These are phyloP conservation scores for Fopius arisanus DNA, from an alignment of 1,140 invertebrate genomes.

Conservation along the genomic window DNA sequence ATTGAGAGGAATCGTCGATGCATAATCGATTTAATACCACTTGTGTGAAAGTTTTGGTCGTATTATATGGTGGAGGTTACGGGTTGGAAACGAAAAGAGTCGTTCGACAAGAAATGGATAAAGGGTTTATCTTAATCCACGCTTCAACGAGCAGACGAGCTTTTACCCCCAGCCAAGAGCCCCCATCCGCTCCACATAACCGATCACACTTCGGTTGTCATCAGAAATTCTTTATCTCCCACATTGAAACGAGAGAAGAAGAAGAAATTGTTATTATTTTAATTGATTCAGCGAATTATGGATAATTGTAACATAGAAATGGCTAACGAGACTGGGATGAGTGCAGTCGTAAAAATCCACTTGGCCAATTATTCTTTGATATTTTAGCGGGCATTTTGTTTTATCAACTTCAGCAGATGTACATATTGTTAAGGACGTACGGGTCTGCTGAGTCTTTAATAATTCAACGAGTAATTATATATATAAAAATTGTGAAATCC, in stretches of 20 bases:
- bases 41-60: neutral
- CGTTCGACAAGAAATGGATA: constrained; percentile 61
- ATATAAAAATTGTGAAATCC: constrained; percentile 12
- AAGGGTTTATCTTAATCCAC: constrained; percentile 66
- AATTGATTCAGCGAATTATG: constrained; percentile 18
- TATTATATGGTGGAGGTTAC: constrained; percentile 1
- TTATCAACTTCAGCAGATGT: constrained; percentile 15
- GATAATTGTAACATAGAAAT: neutral
- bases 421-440: constrained; percentile 34
- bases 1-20: too few species aligned
- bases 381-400: constrained; percentile 18
- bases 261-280: constrained; percentile 42
- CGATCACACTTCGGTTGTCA: constrained; percentile 59
- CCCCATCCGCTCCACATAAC: constrained; percentile 47
- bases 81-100: constrained; percentile 49
- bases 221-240: constrained; percentile 26
- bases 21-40: constrained; percentile 11
- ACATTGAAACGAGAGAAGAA: constrained; percentile 36
- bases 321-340: neutral
- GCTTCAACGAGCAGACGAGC: constrained; percentile 61
- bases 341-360: neutral
- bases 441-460: constrained; percentile 13
- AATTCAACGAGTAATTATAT: constrained; percentile 5
- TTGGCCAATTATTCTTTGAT: neutral
- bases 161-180: constrained; percentile 39